Conservation (phyloP, 2,797 vertebrate genomes). For the Brachyalestes nurse region DNA sequence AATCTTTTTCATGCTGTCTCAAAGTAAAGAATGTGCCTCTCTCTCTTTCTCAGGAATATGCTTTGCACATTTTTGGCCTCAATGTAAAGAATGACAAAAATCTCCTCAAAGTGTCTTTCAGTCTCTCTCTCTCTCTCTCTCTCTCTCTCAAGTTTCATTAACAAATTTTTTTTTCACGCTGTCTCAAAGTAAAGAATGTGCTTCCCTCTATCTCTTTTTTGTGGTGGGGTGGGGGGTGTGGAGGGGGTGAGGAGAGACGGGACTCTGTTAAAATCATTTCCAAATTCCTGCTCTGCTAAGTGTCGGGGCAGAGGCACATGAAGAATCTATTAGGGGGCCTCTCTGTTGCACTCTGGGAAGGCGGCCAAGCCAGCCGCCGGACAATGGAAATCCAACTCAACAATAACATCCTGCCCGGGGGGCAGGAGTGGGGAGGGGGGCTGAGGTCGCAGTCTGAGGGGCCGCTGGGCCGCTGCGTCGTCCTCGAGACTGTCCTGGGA, state of each 20-base stretch:
- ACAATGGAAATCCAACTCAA: conserved; percentile 84
- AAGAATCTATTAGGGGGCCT: conserved; percentile 83
- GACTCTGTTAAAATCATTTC: conserved; percentile 67
- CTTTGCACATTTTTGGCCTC: too few species aligned
- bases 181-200: conserved; percentile 9
- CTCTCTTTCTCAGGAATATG: conserved; percentile 23
- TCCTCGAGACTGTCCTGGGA: conserved; percentile 43
- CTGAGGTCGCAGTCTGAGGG: conserved; percentile 48
- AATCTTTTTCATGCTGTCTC: too few species aligned
- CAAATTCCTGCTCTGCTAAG: conserved; percentile 68
- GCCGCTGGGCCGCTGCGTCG: conserved; percentile 19
- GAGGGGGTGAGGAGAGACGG: conserved; percentile 30
- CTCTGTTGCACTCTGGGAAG: conserved; percentile 76
- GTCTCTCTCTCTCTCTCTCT: conserved; percentile 14
- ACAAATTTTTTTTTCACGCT: conserved; percentile 65
- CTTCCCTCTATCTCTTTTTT: conserved; percentile 45
- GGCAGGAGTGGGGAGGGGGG: conserved; percentile 28
- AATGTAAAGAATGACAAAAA: too few species aligned
- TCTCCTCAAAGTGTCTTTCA: not conserved
- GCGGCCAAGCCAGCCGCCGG: conserved; percentile 78
- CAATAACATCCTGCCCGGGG: conserved; percentile 84
- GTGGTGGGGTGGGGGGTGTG: conserved; percentile 1
- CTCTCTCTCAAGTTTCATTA: conserved; percentile 33
- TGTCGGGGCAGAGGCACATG: conserved; percentile 74
- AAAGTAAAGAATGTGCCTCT: not conserved